Evolutionary conservation across 2,113 vertebrate species (phyloP).

Genomic region (Boleophthalmus pectinirostris): DNA sequence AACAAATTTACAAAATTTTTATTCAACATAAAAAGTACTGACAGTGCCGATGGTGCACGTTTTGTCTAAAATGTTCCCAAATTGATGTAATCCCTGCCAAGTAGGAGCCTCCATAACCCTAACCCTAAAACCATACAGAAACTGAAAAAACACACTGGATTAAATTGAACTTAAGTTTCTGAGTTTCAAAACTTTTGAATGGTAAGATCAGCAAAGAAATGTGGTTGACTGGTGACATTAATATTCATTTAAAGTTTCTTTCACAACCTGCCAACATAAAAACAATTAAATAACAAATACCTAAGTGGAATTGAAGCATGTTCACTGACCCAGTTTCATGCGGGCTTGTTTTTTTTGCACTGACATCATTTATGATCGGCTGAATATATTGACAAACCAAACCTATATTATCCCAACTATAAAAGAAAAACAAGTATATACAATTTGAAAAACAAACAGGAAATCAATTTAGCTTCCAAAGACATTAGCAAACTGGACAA

Average conservation of each 20-base stretch:
- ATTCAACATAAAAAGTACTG: slow-evolving; percentile 73
- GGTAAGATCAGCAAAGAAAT: slow-evolving; percentile 31
- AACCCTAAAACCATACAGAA: slow-evolving; percentile 33
- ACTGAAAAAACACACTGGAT: slow-evolving; percentile 51
- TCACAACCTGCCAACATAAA: slow-evolving; percentile 15
- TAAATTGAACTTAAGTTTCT: slow-evolving; percentile 41
- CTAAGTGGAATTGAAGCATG: neutral
- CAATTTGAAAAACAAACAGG: slow-evolving; percentile 59
- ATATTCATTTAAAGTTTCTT: slow-evolving; percentile 21
- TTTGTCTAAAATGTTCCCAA: slow-evolving; percentile 69
- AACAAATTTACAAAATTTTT: slow-evolving; percentile 76
- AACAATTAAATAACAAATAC: neutral
- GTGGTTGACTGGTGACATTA: slow-evolving; percentile 3
- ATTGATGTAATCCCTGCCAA: slow-evolving; percentile 38
- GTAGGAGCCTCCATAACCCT: slow-evolving; percentile 21
- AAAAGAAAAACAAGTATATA: slow-evolving; percentile 63
- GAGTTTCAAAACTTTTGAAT: slow-evolving; percentile 12
- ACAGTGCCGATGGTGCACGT: slow-evolving; percentile 52
- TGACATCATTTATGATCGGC: slow-evolving; percentile 58
- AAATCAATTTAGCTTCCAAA: slow-evolving; percentile 63
- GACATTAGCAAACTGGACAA: slow-evolving; percentile 56
- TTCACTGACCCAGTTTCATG: slow-evolving; percentile 5
- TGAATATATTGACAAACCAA: slow-evolving; percentile 46
- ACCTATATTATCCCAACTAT: slow-evolving; percentile 12
- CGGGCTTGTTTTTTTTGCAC: slow-evolving; percentile 36